These are phyloP conservation scores for Endotricha flammealis DNA, from an alignment of 2,888 invertebrate species.

Conservation along the genomic window DNA sequence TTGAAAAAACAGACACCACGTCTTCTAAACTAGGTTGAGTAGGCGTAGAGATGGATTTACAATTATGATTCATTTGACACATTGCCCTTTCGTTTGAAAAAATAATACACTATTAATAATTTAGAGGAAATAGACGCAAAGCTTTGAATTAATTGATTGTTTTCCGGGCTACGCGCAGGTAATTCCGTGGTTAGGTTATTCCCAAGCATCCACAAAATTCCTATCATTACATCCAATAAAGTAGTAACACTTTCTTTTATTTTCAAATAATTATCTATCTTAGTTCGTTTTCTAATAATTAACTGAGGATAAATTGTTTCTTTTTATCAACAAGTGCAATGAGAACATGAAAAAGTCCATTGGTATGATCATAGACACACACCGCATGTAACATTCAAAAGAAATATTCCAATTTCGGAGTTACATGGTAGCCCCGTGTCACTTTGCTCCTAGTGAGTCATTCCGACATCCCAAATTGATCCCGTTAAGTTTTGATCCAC, in stretches of 20 bases:
- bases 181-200: not conserved
- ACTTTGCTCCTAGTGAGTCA: not conserved
- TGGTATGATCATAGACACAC: too few relatives aligned
- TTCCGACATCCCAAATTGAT: slow-evolving; percentile 13
- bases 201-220: too few relatives aligned
- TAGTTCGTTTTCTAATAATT: too few relatives aligned
- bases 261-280: too few relatives aligned
- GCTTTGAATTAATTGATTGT: not conserved
- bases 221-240: too few relatives aligned
- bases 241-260: too few relatives aligned
- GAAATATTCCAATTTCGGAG: too few relatives aligned
- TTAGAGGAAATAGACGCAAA: slow-evolving; percentile 4
- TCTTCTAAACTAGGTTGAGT: not conserved
- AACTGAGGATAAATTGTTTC: too few relatives aligned
- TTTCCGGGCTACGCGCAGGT: not conserved
- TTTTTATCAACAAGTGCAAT: too few relatives aligned
- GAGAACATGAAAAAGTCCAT: too few relatives aligned
- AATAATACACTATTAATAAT: slow-evolving; percentile 6
- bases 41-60: not conserved
- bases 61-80: slow-evolving; percentile 10
- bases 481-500: slow-evolving; percentile 4
- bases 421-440: not conserved
- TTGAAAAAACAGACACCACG: not conserved
- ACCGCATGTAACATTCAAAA: too few relatives aligned
- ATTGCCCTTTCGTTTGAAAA: slow-evolving; percentile 4